Evolutionary conservation across 2,797 vertebrate species (phyloP), one percentile per base, ranked within the genome.

Genomic region (Erithacus rubecula): DNA sequence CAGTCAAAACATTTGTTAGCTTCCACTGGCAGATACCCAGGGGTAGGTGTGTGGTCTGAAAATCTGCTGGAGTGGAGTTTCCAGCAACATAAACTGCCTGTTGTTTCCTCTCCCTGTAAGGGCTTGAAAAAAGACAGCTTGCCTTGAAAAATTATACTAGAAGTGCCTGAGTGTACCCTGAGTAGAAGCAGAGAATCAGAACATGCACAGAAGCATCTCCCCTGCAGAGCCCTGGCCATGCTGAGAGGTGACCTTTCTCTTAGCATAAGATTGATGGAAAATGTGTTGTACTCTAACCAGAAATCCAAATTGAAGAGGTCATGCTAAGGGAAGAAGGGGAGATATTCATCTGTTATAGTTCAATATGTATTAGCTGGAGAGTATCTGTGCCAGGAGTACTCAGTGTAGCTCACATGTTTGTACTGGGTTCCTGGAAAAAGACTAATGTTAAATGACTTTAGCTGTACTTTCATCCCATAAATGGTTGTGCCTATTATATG

Each of bases 391-490:
- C 84, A 92, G 59, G 24, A 96, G 67, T 69, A 37, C 63, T 76
- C 83, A 63, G 47, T 15, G 69, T 52, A 87, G 47, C 69, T 90
- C 74, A 89, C 63, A 82, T 82, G 59, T 70, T 88, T 88, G 87
- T 46, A 49, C 51, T 36, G 90, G 15, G 37, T 91, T 95, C 83
- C 74, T 93, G 92, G 88, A 77, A 93, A 84, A 91, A 44, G 34
- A 39, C 63, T 34, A 20, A 49, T 60, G 76, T 56, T 82, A 64
- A 80, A 79, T 87, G 77, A 87, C 88, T 44, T 83, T 76, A 87
- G 77, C 69, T 83, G 65, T 92, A 67, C 53, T 96, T 92, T 93
- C 89, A 83, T 92, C 72, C 91, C 89, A 78, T 86, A 95, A 91
- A 96, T 81, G 92, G 82, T 63, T 79, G 59, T 89, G 62, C 13